Base-by-base conservation (phyloP, 2,113 vertebrate genomes). In the Xenopus borealis region DNA sequence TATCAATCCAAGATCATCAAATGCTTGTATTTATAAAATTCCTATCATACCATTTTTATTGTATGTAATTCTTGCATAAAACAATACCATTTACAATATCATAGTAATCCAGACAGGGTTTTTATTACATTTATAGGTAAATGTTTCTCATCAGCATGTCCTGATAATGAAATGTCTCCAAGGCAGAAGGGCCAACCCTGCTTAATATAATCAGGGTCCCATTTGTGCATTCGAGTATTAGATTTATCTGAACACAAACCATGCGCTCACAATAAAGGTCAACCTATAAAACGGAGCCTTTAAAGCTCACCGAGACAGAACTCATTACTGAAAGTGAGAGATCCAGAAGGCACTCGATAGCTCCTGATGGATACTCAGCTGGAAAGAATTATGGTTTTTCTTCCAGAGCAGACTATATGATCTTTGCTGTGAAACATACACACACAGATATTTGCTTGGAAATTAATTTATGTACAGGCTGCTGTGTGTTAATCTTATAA, bases 281-380 rank as follows among this genome's bases (percentile, higher is more conserved):
- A 62, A 62, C 58, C 66, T 62, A 69, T 75, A 75, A 75, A 75
- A 62, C 66, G 40, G 58, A 44, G 57, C 72, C 58, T 69, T 75
- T 75, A 75, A 69, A 53, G 20, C 66, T 53, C 18, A 50, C 46
- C 27, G 73, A 75, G 23, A 69, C 73, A 75, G 73, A 75, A 75
- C 73, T 75, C 58, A 75, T 75, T 75, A 75, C 30, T n/a, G 65
- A 62, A 58, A 75, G 73, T 75, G 58, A 75, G 67, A 52, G 73
- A 53, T 74, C 72, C 47, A 46, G 14, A 40, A 65, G 62, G 50
- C 27, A 66, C 62, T 67, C 57, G 45, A 74, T 74, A 66, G 18
- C 45, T 68, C 19, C 44, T 62, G 23, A 66, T 46, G 44, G 64
- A 61, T 16, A 67, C 64, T 61, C 30, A 50, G 27, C 64, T 50